A percentile compares a stretch with the other conserved stretches of the same genome.
These are phyloP conservation scores for Centropus unirufus DNA, from an alignment of 2,113 vertebrate genomes.

Conservation along the genomic window DNA sequence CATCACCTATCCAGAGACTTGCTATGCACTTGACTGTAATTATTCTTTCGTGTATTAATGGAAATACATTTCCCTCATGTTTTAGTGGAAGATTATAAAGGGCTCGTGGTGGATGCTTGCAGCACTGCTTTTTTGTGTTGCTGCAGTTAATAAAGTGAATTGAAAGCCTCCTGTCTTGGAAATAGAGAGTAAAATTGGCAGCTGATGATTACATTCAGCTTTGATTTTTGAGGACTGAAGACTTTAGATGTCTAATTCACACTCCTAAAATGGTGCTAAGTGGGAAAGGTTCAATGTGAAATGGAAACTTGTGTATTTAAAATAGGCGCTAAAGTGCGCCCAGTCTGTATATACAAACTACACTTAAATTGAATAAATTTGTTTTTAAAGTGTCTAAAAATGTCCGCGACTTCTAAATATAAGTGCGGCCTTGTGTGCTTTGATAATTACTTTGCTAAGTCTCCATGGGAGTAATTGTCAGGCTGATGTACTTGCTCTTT, in stretches of 20 bases:
- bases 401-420: not conserved
- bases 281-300: not conserved
- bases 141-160: not conserved
- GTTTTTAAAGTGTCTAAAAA: not conserved
- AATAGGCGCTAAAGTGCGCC: not conserved
- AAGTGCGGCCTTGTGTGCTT: not conserved
- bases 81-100: not conserved
- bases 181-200: not conserved
- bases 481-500: not conserved
- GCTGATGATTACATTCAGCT: not conserved
- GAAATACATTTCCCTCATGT: too few relatives aligned
- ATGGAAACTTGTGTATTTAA: not conserved
- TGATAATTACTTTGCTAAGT: not conserved
- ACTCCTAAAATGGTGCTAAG: not conserved
- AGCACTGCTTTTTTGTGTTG: not conserved
- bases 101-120: not conserved
- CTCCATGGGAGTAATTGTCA: conserved; percentile 12
- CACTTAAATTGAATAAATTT: not conserved
- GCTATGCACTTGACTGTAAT: not conserved
- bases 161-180: not conserved
- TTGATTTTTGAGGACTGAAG: not conserved
- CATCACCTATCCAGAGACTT: not conserved
- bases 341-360: not conserved
- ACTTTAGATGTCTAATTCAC: not conserved
- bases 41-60: not conserved